A percentile compares a stretch with the other conserved stretches of the same genome.
Evolutionary conservation across 2,797 vertebrate species (phyloP).

Genomic region (Thripadectes ignobilis): DNA sequence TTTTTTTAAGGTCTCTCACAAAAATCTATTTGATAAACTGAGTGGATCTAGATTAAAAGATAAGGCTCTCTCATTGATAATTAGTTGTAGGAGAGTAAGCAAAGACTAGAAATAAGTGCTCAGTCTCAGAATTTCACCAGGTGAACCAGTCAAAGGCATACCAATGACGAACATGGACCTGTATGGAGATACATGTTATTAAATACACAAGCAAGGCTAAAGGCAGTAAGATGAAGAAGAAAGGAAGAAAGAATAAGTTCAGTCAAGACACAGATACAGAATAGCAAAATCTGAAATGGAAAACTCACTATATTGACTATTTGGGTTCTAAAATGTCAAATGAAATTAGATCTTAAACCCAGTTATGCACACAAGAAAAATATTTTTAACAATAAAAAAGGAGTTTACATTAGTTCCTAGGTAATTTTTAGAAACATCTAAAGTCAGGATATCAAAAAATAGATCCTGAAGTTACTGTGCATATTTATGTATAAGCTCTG

Average conservation of each 20-base stretch:
- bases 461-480: background rate
- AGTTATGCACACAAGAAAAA: background rate
- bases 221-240: background rate
- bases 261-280: background rate
- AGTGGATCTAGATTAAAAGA: background rate
- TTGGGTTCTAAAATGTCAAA: background rate
- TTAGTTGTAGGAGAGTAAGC: background rate
- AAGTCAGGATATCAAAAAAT: background rate
- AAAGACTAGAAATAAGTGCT: background rate
- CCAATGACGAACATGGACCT: background rate
- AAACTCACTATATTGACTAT: background rate
- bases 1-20: background rate
- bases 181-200: background rate
- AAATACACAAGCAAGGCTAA: background rate
- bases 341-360: background rate
- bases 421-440: background rate
- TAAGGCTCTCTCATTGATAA: background rate
- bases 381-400: background rate
- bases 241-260: background rate
- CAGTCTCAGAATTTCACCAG: background rate
- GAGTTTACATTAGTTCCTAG: background rate
- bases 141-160: background rate
- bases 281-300: background rate
- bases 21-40: background rate
- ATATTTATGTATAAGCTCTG: background rate